Conservation (phyloP, 2,888 invertebrate species). For the Drosophila demipolita region DNA sequence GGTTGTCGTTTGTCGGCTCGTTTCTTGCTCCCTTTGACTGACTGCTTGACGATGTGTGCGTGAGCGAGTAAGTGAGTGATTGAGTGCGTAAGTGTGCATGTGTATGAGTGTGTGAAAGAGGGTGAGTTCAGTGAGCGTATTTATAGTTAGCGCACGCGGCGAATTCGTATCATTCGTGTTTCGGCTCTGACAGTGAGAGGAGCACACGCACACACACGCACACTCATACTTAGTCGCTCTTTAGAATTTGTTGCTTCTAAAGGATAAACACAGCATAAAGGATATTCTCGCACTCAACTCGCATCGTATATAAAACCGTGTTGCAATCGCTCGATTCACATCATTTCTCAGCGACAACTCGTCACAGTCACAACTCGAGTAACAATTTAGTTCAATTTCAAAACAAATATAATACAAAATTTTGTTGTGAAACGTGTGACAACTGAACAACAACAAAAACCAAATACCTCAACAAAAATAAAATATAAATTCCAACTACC, state of each 20-base stretch:
- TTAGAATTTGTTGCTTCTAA: conserved; percentile 70
- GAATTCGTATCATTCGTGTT: conserved; percentile 85
- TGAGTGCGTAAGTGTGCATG: conserved; percentile 52
- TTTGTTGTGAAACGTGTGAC: conserved; percentile 46
- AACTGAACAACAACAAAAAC: conserved; percentile 42
- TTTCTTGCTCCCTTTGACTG: conserved; percentile 51
- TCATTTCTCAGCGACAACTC: conserved; percentile 72
- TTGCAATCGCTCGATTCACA: conserved; percentile 58
- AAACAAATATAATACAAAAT: conserved; percentile 20
- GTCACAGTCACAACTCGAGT: conserved; percentile 63
- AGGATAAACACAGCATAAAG: conserved; percentile 68
- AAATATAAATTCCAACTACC: conserved; percentile 70
- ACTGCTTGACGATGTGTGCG: conserved; percentile 29
- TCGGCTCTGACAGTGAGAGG: conserved; percentile 83
- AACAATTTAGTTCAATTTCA: conserved; percentile 32
- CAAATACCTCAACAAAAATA: conserved; percentile 74
- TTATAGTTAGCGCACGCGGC: conserved; percentile 81
- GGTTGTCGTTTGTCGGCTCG: conserved; percentile 15
- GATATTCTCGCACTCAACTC: conserved; percentile 49
- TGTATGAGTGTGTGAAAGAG: conserved; percentile 39
- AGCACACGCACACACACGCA: conserved; percentile 47
- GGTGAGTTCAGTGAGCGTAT: conserved; percentile 72
- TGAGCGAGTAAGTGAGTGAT: conserved; percentile 45
- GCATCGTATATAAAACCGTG: conserved; percentile 71
- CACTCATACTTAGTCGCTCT: conserved; percentile 29